phyloP scores from a whole-genome alignment of 2,113 vertebrate genomes.

The Micronisus gabar region DNA sequence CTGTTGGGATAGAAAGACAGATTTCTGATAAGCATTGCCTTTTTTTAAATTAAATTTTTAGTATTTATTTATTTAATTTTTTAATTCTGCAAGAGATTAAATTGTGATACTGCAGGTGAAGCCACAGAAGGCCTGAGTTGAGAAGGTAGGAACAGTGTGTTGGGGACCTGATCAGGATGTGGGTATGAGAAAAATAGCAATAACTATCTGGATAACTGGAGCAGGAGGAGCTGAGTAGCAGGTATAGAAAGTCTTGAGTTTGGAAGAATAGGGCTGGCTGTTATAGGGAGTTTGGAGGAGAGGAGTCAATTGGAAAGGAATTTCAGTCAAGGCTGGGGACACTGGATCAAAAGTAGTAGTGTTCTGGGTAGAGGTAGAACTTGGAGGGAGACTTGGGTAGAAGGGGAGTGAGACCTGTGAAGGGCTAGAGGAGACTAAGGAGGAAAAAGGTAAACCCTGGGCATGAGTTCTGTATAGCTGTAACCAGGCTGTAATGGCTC shows the following conservation, averaged over 20 bases:
- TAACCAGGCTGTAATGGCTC: neutral
- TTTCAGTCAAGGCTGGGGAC: neutral
- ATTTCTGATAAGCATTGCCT: neutral
- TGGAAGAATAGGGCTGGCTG: neutral
- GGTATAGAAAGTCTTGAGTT: neutral
- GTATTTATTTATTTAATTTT: neutral
- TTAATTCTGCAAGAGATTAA: neutral
- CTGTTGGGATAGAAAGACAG: neutral
- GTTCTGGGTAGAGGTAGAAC: neutral
- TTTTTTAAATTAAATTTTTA: neutral
- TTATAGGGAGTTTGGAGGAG: neutral
- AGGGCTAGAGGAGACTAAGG: neutral
- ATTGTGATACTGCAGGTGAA: neutral
- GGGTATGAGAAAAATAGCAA: neutral
- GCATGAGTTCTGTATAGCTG: neutral
- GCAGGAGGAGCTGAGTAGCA: neutral
- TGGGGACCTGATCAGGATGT: neutral
- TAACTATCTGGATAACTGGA: neutral
- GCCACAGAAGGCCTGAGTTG: neutral
- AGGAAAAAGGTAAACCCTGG: neutral
- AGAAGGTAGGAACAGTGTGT: neutral
- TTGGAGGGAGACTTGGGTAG: neutral
- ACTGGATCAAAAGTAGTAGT: neutral
- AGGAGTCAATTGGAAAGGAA: neutral
- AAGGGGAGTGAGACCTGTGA: neutral